Percentiles rank a stretch among this genome's conserved stretches.
Evolutionary conservation across 2,888 invertebrate genomes (phyloP).

Genomic region (Scelioninae gen. 1): DNA sequence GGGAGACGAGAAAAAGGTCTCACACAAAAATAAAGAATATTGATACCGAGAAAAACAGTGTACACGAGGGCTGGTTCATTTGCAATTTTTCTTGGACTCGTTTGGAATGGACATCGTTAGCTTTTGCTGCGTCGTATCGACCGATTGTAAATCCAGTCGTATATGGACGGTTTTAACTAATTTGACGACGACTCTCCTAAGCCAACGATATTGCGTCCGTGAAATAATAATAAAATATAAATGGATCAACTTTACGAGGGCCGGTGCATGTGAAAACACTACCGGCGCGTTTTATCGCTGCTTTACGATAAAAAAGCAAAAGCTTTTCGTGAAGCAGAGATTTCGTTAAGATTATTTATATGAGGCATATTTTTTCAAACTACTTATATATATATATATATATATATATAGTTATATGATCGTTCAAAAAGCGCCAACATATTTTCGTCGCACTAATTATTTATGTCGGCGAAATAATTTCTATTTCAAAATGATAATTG

Average conservation of each 20-base stretch:
- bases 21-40: neutral
- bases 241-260: conserved; percentile 83
- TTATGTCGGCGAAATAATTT: neutral
- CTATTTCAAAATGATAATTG: neutral
- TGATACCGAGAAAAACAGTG: conserved; percentile 7
- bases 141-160: conserved; percentile 77
- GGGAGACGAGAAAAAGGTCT: neutral
- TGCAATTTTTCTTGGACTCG: conserved; percentile 34
- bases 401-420: conserved; percentile 12
- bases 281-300: conserved; percentile 77
- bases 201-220: conserved; percentile 81
- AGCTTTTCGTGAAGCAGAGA: conserved; percentile 27
- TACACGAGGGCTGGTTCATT: conserved; percentile 12
- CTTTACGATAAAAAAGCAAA: conserved; percentile 57
- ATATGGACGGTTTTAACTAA: conserved; percentile 81
- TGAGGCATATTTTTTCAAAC: conserved; percentile 1
- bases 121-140: conserved; percentile 58
- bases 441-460: neutral
- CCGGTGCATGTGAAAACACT: conserved; percentile 73
- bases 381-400: conserved; percentile 1
- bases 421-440: conserved; percentile 1
- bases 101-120: conserved; percentile 54
- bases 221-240: conserved; percentile 84
- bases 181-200: conserved; percentile 80
- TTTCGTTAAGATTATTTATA: conserved; percentile 50